Evolutionary conservation across 2,797 vertebrate genomes (phyloP).

Genomic region (Manis javanica): DNA sequence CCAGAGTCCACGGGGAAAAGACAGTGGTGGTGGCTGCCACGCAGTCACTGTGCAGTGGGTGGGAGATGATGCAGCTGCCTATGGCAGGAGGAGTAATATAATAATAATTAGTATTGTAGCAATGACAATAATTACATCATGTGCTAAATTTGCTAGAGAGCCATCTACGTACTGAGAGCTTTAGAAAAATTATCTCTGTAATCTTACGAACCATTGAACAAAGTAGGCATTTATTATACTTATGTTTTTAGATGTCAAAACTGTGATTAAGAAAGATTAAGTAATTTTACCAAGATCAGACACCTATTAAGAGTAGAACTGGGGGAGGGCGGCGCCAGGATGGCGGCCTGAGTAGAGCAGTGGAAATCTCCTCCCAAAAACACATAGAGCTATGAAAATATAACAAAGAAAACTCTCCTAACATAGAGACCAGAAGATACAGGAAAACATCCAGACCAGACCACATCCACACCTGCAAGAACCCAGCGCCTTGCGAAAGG

Average conservation of each 20-base stretch:
- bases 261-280: conserved; percentile 22
- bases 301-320: conserved; percentile 29
- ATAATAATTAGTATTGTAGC: conserved; percentile 1
- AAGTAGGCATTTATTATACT: not conserved
- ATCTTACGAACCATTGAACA: not conserved
- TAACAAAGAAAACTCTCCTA: no score
- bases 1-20: not conserved
- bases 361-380: no score
- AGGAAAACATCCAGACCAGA: no score
- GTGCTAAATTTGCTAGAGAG: conserved; percentile 28
- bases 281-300: conserved; percentile 29
- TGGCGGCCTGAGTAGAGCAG: no score
- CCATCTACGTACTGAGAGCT: not conserved
- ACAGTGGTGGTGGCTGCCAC: not conserved
- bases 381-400: no score
- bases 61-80: not conserved
- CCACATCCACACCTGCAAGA: no score
- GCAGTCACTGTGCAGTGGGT: not conserved
- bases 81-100: not conserved
- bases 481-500: no score
- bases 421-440: no score
- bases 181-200: conserved; percentile 24
- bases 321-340: not conserved
- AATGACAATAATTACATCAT: conserved; percentile 54
- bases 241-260: conserved; percentile 49